Evolutionary conservation across 2,888 invertebrate genomes (phyloP).

Genomic region (Eilema griseolum): DNA sequence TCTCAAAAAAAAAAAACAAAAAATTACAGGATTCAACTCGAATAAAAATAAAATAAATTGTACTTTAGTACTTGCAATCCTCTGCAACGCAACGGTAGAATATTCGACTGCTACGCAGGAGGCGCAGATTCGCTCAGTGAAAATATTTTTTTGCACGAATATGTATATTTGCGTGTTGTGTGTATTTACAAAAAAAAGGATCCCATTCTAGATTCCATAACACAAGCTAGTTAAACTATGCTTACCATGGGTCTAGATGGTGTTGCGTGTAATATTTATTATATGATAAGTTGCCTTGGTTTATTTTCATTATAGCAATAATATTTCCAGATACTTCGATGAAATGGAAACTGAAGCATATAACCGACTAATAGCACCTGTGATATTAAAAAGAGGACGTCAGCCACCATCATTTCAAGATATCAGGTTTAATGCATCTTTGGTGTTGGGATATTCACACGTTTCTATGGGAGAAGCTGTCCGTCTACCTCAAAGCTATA

Average conservation of each 20-base stretch:
- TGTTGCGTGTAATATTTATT: background rate
- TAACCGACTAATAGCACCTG: slow-evolving; percentile 48
- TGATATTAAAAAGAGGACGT: slow-evolving; percentile 57
- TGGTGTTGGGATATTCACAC: slow-evolving; percentile 69
- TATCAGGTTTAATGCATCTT: slow-evolving; percentile 63
- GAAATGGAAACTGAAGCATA: slow-evolving; percentile 34
- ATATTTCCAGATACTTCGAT: slow-evolving; percentile 31
- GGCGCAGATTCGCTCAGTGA: no score
- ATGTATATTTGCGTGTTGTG: no score
- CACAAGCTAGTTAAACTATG: no score
- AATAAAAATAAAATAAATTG: no score
- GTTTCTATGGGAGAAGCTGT: slow-evolving; percentile 57
- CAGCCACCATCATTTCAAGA: slow-evolving; percentile 57
- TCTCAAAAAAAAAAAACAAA: background rate
- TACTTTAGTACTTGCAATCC: no score
- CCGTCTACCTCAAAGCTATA: slow-evolving; percentile 66
- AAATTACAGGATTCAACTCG: no score
- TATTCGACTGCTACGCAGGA: no score
- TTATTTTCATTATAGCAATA: background rate
- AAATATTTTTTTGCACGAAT: no score
- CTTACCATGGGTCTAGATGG: no score
- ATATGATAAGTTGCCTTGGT: background rate
- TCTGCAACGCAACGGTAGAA: no score
- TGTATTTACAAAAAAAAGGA: no score
- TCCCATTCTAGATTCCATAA: no score